Base-by-base conservation (phyloP, 1,140 invertebrate species). In the Zaprionus nigranus region DNA sequence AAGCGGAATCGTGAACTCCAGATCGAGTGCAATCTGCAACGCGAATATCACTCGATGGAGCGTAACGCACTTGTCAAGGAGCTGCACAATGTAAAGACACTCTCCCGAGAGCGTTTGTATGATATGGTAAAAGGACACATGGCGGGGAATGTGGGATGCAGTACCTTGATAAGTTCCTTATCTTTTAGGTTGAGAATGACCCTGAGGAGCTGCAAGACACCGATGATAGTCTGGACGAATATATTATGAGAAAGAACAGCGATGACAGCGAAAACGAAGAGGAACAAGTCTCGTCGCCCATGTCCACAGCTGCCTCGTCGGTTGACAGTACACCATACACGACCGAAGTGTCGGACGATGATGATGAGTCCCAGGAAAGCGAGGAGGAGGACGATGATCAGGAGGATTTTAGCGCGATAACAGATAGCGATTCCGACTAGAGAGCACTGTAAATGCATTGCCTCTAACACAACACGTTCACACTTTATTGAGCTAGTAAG, bases 1-100 rank as follows among this genome's bases (percentile, higher is more conserved):
- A 57, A 72, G 11, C 64, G 81, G 11, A 90, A 92, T 53, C 46
- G 63, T 9, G 75, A 92, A 3, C 73, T 92, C 1, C 64, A 80
- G 20, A 71, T 57, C 5, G 77, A 87, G 49, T 79, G 81, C 17
- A 70, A 83, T 34, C 62, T 88, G 5, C 90, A 92, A 20, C 70
- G 90, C 0, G 86, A 92, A 38, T 91, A 85, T 59, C 90, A 92
- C 24, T 34, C 77, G 2, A 78, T 92, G 81, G 90, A 92, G 57
- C 78, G 90, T 6, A 85, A 92, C 34, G 71, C 77, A 1, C 36
- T 92, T 24, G 69, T 92, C 11, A 74, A 75, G 30, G 73, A 92
- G 53, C 43, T 92, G 7, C 72, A 85, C 26, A 75, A 82, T 28
- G 36, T 77, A 11, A 81, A 84, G n/a, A 51, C 36, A 2, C 22